Evolutionary conservation across 2,888 invertebrate species (phyloP).

Genomic region (Tetramorium bicarinatum): DNA sequence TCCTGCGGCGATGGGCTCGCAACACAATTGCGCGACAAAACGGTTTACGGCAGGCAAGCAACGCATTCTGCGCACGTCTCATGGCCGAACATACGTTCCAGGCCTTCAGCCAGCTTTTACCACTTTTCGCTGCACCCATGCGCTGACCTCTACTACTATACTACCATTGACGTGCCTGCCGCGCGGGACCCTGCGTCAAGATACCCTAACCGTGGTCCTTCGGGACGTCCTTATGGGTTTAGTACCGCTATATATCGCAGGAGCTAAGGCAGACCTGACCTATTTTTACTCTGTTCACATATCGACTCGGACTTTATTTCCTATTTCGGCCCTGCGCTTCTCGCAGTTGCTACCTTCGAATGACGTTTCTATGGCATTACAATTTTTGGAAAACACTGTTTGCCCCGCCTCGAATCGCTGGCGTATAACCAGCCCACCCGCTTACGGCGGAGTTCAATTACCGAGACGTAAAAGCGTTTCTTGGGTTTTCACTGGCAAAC

Average conservation of each 20-base stretch:
- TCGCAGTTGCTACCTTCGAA: conserved; percentile 7
- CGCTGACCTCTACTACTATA: conserved; percentile 71
- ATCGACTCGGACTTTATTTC: not conserved
- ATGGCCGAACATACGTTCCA: conserved; percentile 57
- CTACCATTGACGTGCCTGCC: conserved; percentile 54
- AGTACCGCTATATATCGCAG: not conserved
- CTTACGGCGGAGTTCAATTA: conserved; percentile 45
- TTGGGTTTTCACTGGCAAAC: conserved; percentile 24
- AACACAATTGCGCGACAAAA: conserved; percentile 75
- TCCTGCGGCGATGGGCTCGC: conserved; percentile 53
- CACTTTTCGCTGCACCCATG: conserved; percentile 64
- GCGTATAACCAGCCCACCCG: not conserved
- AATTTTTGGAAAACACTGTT: conserved; percentile 36
- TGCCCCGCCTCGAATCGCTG: not conserved
- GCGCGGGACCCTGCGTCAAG: conserved; percentile 33
- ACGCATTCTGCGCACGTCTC: conserved; percentile 77
- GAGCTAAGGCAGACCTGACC: conserved; percentile 18
- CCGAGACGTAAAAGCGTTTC: conserved; percentile 51
- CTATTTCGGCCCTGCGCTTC: not conserved
- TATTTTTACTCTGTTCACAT: conserved; percentile 1
- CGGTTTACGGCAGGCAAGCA: conserved; percentile 74
- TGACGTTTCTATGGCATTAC: not conserved
- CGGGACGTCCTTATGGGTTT: conserved; percentile 1
- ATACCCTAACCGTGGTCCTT: conserved; percentile 28
- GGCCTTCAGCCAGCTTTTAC: conserved; percentile 57